phyloP scores from a whole-genome alignment of 2,113 vertebrate species.

The Myotis yumanensis region DNA sequence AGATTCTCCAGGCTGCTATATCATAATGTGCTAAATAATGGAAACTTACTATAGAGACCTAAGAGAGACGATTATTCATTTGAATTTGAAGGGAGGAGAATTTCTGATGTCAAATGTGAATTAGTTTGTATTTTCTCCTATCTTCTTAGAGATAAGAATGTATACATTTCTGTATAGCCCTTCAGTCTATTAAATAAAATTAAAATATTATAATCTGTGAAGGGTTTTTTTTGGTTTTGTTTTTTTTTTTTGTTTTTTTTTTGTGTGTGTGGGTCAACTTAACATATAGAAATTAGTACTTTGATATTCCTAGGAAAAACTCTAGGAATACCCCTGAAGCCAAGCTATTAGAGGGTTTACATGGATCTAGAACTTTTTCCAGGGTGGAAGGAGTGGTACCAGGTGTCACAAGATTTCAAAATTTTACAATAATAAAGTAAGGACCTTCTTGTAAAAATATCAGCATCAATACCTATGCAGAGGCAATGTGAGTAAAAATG shows the following conservation, averaged over 20 bases:
- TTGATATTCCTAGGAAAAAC: not conserved
- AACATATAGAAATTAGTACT: not conserved
- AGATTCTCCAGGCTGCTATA: not conserved
- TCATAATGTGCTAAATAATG: slow-evolving; percentile 26
- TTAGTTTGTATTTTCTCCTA: not conserved
- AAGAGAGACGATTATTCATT: not conserved
- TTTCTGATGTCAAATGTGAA: not conserved
- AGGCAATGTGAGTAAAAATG: not conserved
- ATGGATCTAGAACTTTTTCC: not conserved
- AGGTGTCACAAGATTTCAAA: slow-evolving; percentile 12
- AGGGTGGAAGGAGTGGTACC: not conserved
- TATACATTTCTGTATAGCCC: not conserved
- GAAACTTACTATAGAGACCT: not conserved
- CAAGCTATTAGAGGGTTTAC: not conserved
- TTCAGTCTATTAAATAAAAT: not conserved
- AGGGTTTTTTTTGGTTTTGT: too few species aligned
- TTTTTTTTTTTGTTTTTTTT: too few species aligned
- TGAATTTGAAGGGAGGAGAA: not conserved
- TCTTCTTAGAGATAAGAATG: not conserved
- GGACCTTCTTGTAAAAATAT: not conserved
- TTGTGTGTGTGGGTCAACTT: not conserved
- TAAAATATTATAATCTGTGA: not conserved
- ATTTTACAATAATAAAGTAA: not conserved
- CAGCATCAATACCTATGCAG: not conserved
- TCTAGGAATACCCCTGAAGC: not conserved